Conservation (phyloP, 1,140 invertebrate genomes). For the Brachionus angularis region DNA sequence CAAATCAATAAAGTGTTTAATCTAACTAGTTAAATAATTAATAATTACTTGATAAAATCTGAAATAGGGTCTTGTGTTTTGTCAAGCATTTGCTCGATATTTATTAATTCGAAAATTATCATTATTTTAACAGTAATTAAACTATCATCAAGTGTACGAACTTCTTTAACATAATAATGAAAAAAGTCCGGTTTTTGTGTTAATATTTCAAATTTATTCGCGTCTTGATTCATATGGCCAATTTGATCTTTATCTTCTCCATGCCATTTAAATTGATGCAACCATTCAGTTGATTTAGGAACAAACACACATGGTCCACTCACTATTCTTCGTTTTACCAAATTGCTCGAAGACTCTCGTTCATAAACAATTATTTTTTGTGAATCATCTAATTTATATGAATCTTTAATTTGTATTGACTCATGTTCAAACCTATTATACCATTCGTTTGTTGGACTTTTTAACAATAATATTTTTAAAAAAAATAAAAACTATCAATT, state of each 20-base stretch:
- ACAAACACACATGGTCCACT: conserved; percentile 12
- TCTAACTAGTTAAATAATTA: not conserved
- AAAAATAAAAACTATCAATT: not conserved
- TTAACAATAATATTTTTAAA: not conserved
- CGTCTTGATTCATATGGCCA: conserved; percentile 50
- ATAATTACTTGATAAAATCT: conserved; percentile 55
- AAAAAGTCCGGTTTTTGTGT: conserved; percentile 55
- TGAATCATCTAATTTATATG: conserved; percentile 51
- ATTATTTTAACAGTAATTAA: conserved; percentile 56
- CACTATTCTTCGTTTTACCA: conserved; percentile 42
- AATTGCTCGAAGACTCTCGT: conserved; percentile 47
- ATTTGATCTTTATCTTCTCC: conserved; percentile 50
- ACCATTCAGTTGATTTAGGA: conserved; percentile 48
- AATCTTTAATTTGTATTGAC: conserved; percentile 46
- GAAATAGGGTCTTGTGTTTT: conserved; percentile 56
- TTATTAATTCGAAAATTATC: conserved; percentile 53
- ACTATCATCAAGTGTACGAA: conserved; percentile 54
- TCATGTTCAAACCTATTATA: conserved; percentile 47
- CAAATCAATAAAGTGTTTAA: not conserved
- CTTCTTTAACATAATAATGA: conserved; percentile 55
- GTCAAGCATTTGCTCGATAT: conserved; percentile 56
- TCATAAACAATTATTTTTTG: conserved; percentile 54
- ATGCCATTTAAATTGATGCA: conserved; percentile 56
- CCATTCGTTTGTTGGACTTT: not conserved
- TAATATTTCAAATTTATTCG: conserved; percentile 50